Base-by-base conservation (phyloP, 2,113 vertebrate genomes). In the Petrocephalus zakoni region DNA sequence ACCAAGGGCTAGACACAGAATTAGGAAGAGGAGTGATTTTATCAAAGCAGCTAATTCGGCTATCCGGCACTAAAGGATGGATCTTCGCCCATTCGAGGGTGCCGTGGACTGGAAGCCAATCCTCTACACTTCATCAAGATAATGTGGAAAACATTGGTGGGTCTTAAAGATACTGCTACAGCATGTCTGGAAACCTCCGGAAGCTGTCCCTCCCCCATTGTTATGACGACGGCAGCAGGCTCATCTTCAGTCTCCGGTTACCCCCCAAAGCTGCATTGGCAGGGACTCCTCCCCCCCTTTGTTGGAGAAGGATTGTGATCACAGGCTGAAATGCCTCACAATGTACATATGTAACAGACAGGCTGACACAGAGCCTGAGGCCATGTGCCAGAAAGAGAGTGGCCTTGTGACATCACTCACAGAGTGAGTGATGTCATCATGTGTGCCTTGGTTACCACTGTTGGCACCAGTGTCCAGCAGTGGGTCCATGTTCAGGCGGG, bases 1-100 rank as follows among this genome's bases (percentile, higher is more conserved):
- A 10, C 75, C 4, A 10, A 68, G n/a, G 11, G n/a, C 11, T 4
- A n/a, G 25, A 25, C 42, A 3, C 42, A 42, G 42, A 75, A 75
- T 19, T 37, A 90, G 92, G 90, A 88, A 90, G 9, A 88, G 72
- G 87, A 89, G 87, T 72, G 61, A 86, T 84, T 51, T 15, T 22
- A 49, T 25, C 47, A 2, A 51, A 7, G 47, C 1, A 4, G 49
- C 2, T 52, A 25, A n/a, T 0, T 4, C 22, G 0, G 81, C 46
- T 22, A 49, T 21, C 81, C 49, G 25, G 21, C 82, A 84, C 2
- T 34, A 25, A 25, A 10, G 85, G 86, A 78, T 53, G 58, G 11
- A 89, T 85, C 82, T 52, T 11, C 22, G 11, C 10, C n/a, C 10
- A 13, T 51, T 85, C 21, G 11, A 15, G 49, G 72, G 37, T 2